Evolutionary conservation across 2,797 vertebrate species (phyloP).

Genomic region (Microctenopoma steveboyesi): DNA sequence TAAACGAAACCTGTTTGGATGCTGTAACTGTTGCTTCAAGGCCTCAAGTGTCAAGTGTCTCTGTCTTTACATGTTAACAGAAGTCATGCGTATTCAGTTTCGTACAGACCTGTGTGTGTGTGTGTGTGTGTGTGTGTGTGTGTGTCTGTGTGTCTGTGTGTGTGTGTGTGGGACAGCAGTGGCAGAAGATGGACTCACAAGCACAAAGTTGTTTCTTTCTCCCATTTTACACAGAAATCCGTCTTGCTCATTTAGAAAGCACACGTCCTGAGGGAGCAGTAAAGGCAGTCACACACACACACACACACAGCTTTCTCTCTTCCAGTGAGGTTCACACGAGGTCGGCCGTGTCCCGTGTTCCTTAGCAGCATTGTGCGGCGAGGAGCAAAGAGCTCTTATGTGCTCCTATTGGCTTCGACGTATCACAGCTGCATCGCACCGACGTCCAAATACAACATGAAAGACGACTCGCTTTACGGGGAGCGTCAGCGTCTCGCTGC

Average conservation of each 20-base stretch:
- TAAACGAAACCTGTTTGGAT: too few species aligned
- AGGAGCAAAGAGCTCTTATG: background rate
- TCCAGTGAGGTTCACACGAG: conserved; percentile 36
- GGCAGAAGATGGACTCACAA: too few species aligned
- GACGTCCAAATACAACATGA: background rate
- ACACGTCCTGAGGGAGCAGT: conserved; percentile 16
- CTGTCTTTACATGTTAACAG: too few species aligned
- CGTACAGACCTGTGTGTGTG: too few species aligned
- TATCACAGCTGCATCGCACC: conserved; percentile 12
- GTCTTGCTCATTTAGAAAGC: conserved; percentile 27
- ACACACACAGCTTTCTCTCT: conserved; percentile 1
- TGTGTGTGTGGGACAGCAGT: too few species aligned
- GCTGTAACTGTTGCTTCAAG: too few species aligned
- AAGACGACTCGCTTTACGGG: background rate
- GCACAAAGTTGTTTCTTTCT: background rate
- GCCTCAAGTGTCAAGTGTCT: too few species aligned
- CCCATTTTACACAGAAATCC: background rate
- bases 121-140: too few species aligned
- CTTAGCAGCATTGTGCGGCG: conserved; percentile 21
- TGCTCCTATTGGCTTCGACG: background rate
- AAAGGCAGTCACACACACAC: background rate
- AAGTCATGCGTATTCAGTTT: too few species aligned
- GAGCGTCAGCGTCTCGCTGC: background rate
- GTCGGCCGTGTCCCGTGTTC: conserved; percentile 37
- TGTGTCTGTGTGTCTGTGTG: too few species aligned